phyloP scores from a whole-genome alignment of 2,113 vertebrate species.

The Centropus bengalensis region DNA sequence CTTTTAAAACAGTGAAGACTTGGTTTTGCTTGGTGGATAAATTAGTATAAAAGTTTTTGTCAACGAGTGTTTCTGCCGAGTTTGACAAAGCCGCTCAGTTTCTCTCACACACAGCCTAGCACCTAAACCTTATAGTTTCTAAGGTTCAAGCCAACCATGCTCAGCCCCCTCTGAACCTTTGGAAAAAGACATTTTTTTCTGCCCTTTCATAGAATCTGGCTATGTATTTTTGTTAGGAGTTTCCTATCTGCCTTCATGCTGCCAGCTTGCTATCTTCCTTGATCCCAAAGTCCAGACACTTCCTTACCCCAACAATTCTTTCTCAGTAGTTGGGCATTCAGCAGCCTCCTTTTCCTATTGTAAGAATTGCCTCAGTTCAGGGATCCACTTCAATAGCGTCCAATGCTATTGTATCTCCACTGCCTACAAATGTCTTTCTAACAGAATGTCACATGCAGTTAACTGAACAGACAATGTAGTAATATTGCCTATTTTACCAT shows the following conservation, averaged over 20 bases:
- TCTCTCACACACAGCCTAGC: neutral
- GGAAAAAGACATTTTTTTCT: neutral
- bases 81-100: neutral
- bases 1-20: neutral
- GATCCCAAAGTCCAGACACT: neutral
- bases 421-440: neutral
- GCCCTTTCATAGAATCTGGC: neutral
- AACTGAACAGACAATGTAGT: neutral
- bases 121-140: neutral
- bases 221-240: neutral
- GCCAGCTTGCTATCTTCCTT: neutral
- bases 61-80: neutral
- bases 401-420: neutral
- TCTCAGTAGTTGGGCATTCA: neutral
- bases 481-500: neutral
- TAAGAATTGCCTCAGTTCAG: neutral
- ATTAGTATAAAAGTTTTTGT: neutral
- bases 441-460: neutral
- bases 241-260: accelerated
- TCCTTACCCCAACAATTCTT: neutral
- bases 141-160: neutral
- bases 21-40: neutral
- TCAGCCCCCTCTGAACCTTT: accelerated
- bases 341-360: neutral
- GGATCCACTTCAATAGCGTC: neutral